Evolutionary conservation across 2,888 invertebrate species (phyloP), one percentile per base, ranked within the genome.

Genomic region (Cheilosia urbana): DNA sequence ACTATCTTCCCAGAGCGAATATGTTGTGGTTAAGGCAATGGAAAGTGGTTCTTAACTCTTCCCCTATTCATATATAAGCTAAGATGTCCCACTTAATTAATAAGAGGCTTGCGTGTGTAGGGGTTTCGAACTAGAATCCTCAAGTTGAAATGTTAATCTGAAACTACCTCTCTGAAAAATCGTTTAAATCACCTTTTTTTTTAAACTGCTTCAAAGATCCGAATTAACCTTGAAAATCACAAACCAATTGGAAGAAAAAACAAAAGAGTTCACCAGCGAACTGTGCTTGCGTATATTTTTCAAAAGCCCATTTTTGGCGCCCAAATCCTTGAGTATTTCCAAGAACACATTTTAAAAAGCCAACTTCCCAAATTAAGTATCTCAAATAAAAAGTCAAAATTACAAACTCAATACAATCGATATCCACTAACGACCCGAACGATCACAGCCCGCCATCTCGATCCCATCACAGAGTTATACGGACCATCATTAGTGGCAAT

Each of bases 401-500:
- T 30, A 71, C 51, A 49, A 63, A 47, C 37, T 55, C 47, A 62
- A 80, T 27, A 66, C 34, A 62, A 57, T 30, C 58, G 73, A 75
- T 68, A 42, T 11, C 40, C 42, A 21, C 42, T 40, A 55, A 65
- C 51, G 42, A 55, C 47, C 49, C 45, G 30, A 57, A 68, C 45
- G 47, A 69, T 34, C 55, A 49, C 9, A 58, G 40, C 34, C 9
- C 49, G 27, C 47, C 15, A 49, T 51, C 63, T 9, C 17, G 9
- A 19, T n/a, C 17, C 37, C 62, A 55, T 60, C 55, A 11, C 72
- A 45, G n/a, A 34, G 17, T 17, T 62, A 9, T 30, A 62, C 63
- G 68, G 65, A 58, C 73, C 84, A 71, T 84, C 75, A 84, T 84
- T 84, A 84, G 75, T 19, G 80, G 84, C 63, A 80, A 84, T 84